Conservation (phyloP, 2,888 invertebrate species). For the Hemithea aestivaria region DNA sequence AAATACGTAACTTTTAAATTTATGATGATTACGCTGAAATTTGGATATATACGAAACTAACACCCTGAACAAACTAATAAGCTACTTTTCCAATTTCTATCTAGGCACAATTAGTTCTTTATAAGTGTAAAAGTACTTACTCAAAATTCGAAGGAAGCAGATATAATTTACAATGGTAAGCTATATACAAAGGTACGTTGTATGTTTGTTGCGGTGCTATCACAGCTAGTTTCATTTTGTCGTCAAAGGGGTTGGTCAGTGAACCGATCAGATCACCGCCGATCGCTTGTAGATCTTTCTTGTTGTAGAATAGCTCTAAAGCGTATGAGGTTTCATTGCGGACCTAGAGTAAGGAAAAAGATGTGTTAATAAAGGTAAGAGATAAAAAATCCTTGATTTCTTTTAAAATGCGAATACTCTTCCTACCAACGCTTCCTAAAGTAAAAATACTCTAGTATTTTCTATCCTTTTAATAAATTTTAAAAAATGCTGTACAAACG, state of each 20-base stretch:
- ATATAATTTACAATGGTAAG: slow-evolving; percentile 88
- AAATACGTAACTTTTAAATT: too few species aligned
- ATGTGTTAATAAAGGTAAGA: too few species aligned
- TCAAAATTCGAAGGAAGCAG: slow-evolving; percentile 85
- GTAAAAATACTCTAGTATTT: too few species aligned
- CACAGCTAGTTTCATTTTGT: slow-evolving; percentile 84
- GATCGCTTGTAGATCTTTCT: slow-evolving; percentile 82
- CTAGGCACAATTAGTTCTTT: too few species aligned
- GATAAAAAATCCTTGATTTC: too few species aligned
- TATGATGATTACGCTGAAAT: too few species aligned
- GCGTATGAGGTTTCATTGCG: slow-evolving; percentile 88
- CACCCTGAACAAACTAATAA: too few species aligned
- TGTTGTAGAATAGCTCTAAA: slow-evolving; percentile 86
- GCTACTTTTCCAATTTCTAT: not conserved
- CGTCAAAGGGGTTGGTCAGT: slow-evolving; percentile 86
- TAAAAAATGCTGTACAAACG: too few species aligned
- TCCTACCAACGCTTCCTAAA: too few species aligned
- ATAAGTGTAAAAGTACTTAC: slow-evolving; percentile 65
- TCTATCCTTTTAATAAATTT: too few species aligned
- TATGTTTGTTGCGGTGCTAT: slow-evolving; percentile 86
- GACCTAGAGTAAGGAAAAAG: slow-evolving; percentile 64
- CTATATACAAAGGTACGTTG: slow-evolving; percentile 87
- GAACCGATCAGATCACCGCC: slow-evolving; percentile 82
- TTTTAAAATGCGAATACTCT: too few species aligned
- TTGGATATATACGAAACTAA: too few species aligned